These are phyloP conservation scores for Lasius fuliginosus DNA, from an alignment of 2,888 invertebrate species.

Conservation along the genomic window DNA sequence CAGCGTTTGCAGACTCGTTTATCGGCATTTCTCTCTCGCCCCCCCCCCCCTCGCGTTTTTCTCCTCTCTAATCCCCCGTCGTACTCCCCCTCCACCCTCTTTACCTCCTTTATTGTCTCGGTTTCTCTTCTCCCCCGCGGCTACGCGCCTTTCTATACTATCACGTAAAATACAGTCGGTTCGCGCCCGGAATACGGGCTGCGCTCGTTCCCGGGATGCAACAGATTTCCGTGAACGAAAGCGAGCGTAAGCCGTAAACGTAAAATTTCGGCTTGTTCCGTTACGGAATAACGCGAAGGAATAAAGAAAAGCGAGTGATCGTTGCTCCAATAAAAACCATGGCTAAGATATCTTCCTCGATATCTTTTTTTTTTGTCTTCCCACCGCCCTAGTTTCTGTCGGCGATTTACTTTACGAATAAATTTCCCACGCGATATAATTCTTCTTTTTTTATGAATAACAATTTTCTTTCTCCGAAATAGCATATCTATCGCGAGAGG, in stretches of 20 bases:
- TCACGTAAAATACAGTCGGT: conserved; percentile 40
- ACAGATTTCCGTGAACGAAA: conserved; percentile 44
- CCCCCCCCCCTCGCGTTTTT: neutral
- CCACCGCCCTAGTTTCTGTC: neutral
- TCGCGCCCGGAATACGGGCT: conserved; percentile 32
- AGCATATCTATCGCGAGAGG: neutral
- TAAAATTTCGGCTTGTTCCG: conserved; percentile 23
- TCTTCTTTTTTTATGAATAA: conserved; percentile 2
- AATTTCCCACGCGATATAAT: neutral
- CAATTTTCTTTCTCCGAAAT: neutral
- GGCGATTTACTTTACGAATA: conserved; percentile 1
- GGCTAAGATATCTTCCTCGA: neutral
- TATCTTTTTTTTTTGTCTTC: neutral
- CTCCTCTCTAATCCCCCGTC: neutral
- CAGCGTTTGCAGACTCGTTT: conserved; percentile 60
- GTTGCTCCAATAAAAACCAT: neutral
- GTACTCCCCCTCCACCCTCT: neutral
- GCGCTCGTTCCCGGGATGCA: conserved; percentile 17
- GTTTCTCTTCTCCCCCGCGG: conserved; percentile 7
- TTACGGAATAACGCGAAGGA: conserved; percentile 13
- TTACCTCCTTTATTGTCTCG: neutral
- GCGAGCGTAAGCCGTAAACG: conserved; percentile 27
- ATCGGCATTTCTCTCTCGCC: conserved; percentile 43
- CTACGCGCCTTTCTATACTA: conserved; percentile 27
- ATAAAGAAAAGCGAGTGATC: conserved; percentile 22